Conservation (phyloP, 2,113 vertebrate species). For the Phalacrocorax brasilianus region DNA sequence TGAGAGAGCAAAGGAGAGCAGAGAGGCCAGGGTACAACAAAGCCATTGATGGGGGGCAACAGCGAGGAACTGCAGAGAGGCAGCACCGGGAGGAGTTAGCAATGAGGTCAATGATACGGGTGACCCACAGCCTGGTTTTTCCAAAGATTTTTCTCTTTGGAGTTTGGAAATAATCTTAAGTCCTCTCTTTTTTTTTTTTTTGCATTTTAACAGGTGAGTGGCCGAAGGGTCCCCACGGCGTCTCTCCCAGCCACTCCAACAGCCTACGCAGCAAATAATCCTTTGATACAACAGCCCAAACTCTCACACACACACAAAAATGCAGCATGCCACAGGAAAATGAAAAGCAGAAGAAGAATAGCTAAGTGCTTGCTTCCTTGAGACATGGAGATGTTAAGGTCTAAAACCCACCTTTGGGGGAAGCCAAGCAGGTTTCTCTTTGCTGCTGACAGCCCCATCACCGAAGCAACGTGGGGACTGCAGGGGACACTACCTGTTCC, state of each 20-base stretch:
- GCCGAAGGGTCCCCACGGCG: not conserved
- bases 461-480: not conserved
- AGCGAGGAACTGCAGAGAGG: not conserved
- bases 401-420: not conserved
- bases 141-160: not conserved
- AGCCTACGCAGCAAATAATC: not conserved
- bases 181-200: not conserved
- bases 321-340: fast-evolving
- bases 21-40: not conserved
- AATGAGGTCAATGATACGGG: not conserved
- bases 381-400: not conserved
- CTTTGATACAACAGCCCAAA: not conserved
- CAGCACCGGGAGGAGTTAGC: not conserved
- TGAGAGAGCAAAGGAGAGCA: not conserved
- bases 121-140: not conserved
- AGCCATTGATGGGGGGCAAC: not conserved
- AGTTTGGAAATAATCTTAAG: not conserved
- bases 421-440: not conserved
- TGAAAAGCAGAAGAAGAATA: not conserved
- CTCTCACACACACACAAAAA: not conserved
- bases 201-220: not conserved
- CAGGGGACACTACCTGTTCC: not conserved
- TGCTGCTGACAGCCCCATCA: not conserved
- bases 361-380: not conserved
- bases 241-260: not conserved